Base-by-base conservation (phyloP, 2,888 invertebrate genomes). In the Polylopha cassiicola region DNA sequence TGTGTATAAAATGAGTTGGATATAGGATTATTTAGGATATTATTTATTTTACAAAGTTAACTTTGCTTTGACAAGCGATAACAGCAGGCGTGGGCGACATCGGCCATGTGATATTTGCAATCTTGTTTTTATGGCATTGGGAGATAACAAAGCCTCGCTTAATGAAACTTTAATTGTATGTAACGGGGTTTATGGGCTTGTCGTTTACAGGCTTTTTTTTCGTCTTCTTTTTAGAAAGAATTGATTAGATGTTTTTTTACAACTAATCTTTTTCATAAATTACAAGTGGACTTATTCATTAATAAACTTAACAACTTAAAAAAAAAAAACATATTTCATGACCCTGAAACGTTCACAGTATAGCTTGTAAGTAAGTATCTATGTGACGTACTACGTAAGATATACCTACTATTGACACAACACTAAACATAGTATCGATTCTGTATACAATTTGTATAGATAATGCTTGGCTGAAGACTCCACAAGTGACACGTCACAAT, bases 91-190 rank as follows among this genome's bases (percentile, higher is more conserved):
- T 79, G 71, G 79, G 79, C 64, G 78, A 65, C 53, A 58, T 58
- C 62, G 60, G 65, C 72, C 77, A 75, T 78, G 79, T 80, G 77
- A 71, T 66, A 57, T 47, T 38, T 65, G 62, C 70, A 70, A 60
- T 68, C 63, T 66, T 67, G 66, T 70, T 70, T 70, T 68, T 68
- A 65, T 59, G 60, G 51, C 55, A 50, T 53, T 51, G 52, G 48
- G 34, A 44, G 48, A 61, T 66, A 76, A 73, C 64, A 66, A 58
- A 56, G 64, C 58, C 55, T 50, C 58, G 50, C 61, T 60, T 61
- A 41, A 38, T 39, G 15, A 36, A 46, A 53, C 32, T 36, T 46
- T 48, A 46, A 46, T 51, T 23, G 17, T 34, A 41, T 39, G 41
- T 45, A 28, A 44, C 43, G 28, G 41, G 39, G 27, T 42, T 34